Evolutionary conservation across 2,113 vertebrate genomes (phyloP).

Genomic region (Zootoca vivipara): DNA sequence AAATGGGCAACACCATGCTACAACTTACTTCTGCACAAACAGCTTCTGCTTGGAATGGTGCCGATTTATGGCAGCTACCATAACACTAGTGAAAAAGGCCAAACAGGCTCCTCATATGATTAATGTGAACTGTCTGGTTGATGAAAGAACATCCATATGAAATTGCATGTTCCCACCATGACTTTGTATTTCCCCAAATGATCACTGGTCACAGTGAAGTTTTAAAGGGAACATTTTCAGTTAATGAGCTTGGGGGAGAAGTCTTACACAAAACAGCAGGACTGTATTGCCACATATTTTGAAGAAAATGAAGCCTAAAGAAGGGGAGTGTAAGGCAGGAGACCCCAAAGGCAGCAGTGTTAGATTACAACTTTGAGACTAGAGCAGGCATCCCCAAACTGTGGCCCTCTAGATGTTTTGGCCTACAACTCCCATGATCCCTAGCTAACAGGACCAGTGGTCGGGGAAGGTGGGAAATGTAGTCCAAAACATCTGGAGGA

Average conservation of each 20-base stretch:
- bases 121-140: background rate
- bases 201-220: background rate
- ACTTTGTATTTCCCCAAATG: background rate
- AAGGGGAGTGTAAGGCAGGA: too few relatives aligned
- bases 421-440: too few relatives aligned
- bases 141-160: background rate
- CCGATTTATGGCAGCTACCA: background rate
- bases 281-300: too few relatives aligned
- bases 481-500: too few relatives aligned
- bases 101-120: background rate
- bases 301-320: too few relatives aligned
- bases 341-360: too few relatives aligned
- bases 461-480: too few relatives aligned
- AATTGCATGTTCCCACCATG: background rate
- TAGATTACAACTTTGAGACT: too few relatives aligned
- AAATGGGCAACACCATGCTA: background rate
- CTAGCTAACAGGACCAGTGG: too few relatives aligned
- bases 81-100: background rate
- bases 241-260: background rate
- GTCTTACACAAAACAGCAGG: too few relatives aligned
- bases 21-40: background rate
- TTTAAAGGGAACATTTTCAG: background rate
- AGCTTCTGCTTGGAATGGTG: background rate
- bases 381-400: too few relatives aligned
- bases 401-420: too few relatives aligned